Evolutionary conservation across 1,140 invertebrate species (phyloP).

Genomic region (Gryllus bimaculatus): DNA sequence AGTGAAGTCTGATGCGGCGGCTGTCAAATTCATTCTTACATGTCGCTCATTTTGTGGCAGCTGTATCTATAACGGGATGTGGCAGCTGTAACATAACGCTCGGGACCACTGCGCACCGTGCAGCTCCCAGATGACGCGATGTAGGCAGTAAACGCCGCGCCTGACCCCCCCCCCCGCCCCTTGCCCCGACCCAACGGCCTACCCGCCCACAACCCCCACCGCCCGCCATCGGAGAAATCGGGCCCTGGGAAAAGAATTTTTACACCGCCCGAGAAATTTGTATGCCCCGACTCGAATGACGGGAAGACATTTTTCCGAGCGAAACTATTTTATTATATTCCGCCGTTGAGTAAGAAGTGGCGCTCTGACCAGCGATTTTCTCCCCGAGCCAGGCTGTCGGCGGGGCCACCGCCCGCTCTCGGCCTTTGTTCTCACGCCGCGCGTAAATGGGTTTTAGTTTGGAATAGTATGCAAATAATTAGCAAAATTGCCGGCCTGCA

Average conservation of each 20-base stretch:
- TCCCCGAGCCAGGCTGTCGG: background rate
- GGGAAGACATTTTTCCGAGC: background rate
- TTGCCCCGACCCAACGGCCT: too few relatives aligned
- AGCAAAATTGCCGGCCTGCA: background rate
- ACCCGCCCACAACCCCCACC: too few relatives aligned
- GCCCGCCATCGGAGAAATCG: background rate
- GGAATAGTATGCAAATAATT: background rate
- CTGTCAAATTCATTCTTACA: too few relatives aligned
- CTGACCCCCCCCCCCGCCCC: too few relatives aligned
- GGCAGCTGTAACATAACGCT: too few relatives aligned
- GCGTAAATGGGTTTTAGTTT: background rate
- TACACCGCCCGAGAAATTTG: background rate
- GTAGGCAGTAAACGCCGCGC: background rate
- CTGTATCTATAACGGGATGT: too few relatives aligned
- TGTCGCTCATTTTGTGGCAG: too few relatives aligned
- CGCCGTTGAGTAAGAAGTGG: background rate
- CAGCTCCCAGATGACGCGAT: background rate
- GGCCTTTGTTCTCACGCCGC: background rate
- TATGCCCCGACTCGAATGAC: background rate
- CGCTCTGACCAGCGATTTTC: background rate
- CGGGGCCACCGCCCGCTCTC: too few relatives aligned
- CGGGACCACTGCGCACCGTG: background rate
- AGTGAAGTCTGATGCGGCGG: too few relatives aligned
- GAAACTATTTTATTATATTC: background rate
- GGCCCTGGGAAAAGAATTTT: background rate